Percentiles rank a stretch among this genome's conserved stretches.
Evolutionary conservation across 2,888 invertebrate species (phyloP).

Genomic region (Andrena fulva): DNA sequence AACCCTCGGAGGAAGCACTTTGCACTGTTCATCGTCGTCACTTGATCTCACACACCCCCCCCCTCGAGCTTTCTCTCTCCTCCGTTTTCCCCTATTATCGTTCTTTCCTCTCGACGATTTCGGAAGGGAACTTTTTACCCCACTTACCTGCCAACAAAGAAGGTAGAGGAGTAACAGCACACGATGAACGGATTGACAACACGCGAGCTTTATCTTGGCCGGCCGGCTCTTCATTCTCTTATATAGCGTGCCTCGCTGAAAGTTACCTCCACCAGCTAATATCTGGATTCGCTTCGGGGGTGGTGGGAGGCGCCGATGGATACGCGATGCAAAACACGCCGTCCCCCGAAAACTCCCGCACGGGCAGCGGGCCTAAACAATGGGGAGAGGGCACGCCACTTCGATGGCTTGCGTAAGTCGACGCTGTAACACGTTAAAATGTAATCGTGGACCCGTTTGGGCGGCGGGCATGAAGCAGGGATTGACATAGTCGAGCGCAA

Average conservation of each 20-base stretch:
- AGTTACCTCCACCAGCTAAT: conserved; percentile 82
- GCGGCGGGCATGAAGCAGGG: too few species aligned
- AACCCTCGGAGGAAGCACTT: conserved; percentile 32
- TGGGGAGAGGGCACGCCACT: too few species aligned
- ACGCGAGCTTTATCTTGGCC: conserved; percentile 83
- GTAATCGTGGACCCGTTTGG: too few species aligned
- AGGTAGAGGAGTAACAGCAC: conserved; percentile 74
- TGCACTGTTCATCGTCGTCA: conserved; percentile 46
- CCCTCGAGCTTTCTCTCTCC: neutral
- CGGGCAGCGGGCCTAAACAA: conserved; percentile 1
- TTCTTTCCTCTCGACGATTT: neutral
- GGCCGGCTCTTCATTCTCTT: conserved; percentile 82
- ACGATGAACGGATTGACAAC: conserved; percentile 78
- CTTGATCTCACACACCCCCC: conserved; percentile 25
- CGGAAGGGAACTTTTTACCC: conserved; percentile 34
- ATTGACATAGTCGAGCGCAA: too few species aligned
- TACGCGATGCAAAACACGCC: conserved; percentile 16
- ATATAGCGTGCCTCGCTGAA: conserved; percentile 83
- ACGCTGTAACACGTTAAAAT: too few species aligned
- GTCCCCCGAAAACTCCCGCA: conserved; percentile 24
- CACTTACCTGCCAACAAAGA: conserved; percentile 72
- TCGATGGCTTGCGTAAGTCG: too few species aligned
- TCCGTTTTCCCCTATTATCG: too few species aligned
- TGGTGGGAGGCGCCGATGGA: conserved; percentile 65
- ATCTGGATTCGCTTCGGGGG: conserved; percentile 66